Base-by-base conservation (phyloP, 2,113 vertebrate genomes). In the Sylvietta virens region DNA sequence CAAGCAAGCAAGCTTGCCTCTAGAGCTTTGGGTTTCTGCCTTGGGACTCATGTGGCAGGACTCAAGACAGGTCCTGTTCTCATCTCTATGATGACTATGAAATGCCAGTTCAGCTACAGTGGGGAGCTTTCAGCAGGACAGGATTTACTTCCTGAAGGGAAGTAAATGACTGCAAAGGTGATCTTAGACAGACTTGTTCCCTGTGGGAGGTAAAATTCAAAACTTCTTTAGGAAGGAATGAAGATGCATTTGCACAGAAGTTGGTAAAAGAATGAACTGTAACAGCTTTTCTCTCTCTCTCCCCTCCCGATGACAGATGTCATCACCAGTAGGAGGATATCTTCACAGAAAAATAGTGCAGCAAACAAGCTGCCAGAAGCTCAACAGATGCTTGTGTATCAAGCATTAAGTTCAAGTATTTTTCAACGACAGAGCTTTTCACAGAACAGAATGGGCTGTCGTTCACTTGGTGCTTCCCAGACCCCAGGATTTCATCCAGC, bases 381-480 rank as follows among this genome's bases (percentile, higher is more conserved):
- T 88, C 33, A 64, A 58, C 57, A 71, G 66, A 64, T 42, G 33
- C 40, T 86, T 58, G 35, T n/a, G 57, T 42, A 64, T 51, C 57
- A 81, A 78, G n/a, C 37, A 45, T 22, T 42, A 54, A 71, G 71
- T 76, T 80, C 47, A 37, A 50, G 33, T 28, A 33, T 79, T 74
- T 65, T 48, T 27, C 33, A 58, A 67, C 1, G 8, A 65, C 21
- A 26, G 53, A 60, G 16, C 24, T 73, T 84, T 85, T 40, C 65
- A 53, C 28, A 13, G 53, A 13, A 15, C 28, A 71, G 33, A 79
- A 54, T 0, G 1, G 15, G 21, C 9, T 48, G 53, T 40, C 33
- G 0, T 45, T 47, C 47, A 82, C 23, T 8, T 0, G 0, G 40
- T 24, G 11, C 31, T 62, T 42, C 40, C 23, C 8, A 17, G 23